Percentiles rank a stretch among this genome's conserved stretches.
Evolutionary conservation across 2,888 invertebrate species (phyloP).

Genomic region (Xylota sylvarum): DNA sequence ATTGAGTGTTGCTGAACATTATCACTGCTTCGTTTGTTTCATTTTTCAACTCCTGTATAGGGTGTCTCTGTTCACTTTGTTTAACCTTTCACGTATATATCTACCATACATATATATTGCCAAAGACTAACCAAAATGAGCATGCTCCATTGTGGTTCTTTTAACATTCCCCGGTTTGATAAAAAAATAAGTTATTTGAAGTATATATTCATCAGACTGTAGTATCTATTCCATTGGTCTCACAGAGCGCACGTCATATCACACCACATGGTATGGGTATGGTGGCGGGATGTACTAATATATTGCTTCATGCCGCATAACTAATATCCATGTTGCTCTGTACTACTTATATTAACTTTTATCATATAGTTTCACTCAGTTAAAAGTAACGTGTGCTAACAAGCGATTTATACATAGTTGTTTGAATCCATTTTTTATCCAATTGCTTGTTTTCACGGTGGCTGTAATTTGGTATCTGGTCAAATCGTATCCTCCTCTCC

Average conservation of each 20-base stretch:
- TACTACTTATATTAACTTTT: constrained; percentile 29
- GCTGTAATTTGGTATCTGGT: constrained; percentile 64
- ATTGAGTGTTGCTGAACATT: constrained; percentile 38
- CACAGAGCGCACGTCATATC: constrained; percentile 24
- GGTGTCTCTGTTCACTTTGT: constrained; percentile 40
- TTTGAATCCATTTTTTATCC: constrained; percentile 38
- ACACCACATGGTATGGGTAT: constrained; percentile 14
- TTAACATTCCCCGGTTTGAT: constrained; percentile 63
- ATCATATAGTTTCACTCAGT: constrained; percentile 46
- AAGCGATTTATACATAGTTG: constrained; percentile 16
- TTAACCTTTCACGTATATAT: constrained; percentile 43
- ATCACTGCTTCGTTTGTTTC: constrained; percentile 29
- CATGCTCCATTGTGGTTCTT: constrained; percentile 43
- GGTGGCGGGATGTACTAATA: constrained; percentile 37
- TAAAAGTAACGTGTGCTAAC: constrained; percentile 13
- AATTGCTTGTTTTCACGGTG: constrained; percentile 54
- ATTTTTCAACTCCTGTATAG: constrained; percentile 39
- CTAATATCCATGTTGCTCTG: constrained; percentile 46
- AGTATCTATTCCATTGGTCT: constrained; percentile 33
- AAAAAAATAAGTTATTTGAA: constrained; percentile 11
- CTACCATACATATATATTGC: constrained; percentile 46
- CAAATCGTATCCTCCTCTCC: constrained; percentile 58
- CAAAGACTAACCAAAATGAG: constrained; percentile 69
- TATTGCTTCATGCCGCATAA: constrained; percentile 32
- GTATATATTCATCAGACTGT: constrained; percentile 17